Percentiles rank a stretch among this genome's conserved stretches.
Evolutionary conservation across 2,888 invertebrate species (phyloP).

Genomic region (Leucophora obtusa): DNA sequence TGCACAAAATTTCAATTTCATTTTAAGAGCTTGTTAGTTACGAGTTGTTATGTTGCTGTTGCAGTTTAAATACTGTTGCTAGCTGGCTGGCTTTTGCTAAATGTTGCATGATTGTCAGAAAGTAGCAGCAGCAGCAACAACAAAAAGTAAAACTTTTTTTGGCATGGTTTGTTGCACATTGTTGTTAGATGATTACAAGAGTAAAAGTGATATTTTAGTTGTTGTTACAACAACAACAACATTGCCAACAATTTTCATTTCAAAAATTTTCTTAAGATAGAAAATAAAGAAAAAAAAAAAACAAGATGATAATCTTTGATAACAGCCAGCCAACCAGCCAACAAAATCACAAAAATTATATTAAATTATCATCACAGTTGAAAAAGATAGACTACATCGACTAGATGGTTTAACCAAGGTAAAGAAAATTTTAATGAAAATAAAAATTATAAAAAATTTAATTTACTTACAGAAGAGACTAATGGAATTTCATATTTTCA

Average conservation of each 20-base stretch:
- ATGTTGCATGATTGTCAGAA: constrained; percentile 59
- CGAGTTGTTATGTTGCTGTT: constrained; percentile 2
- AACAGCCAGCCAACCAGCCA: background rate
- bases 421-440: too few relatives aligned
- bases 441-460: background rate
- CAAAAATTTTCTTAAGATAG: background rate
- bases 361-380: background rate
- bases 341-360: background rate
- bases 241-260: background rate
- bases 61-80: background rate
- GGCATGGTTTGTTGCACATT: constrained; percentile 55
- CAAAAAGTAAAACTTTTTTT: constrained; percentile 36
- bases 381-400: too few relatives aligned
- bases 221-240: background rate
- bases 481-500: background rate
- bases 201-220: constrained; percentile 4
- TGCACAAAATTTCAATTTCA: constrained; percentile 55
- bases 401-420: too few relatives aligned
- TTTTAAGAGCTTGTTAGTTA: constrained; percentile 46
- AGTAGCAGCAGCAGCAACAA: constrained; percentile 36
- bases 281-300: constrained; percentile 6
- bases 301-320: background rate
- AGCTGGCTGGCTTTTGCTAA: constrained; percentile 34
- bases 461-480: background rate
- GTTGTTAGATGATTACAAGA: constrained; percentile 56